Conservation (phyloP, 2,888 invertebrate species). For the Dolomedes plantarius region DNA sequence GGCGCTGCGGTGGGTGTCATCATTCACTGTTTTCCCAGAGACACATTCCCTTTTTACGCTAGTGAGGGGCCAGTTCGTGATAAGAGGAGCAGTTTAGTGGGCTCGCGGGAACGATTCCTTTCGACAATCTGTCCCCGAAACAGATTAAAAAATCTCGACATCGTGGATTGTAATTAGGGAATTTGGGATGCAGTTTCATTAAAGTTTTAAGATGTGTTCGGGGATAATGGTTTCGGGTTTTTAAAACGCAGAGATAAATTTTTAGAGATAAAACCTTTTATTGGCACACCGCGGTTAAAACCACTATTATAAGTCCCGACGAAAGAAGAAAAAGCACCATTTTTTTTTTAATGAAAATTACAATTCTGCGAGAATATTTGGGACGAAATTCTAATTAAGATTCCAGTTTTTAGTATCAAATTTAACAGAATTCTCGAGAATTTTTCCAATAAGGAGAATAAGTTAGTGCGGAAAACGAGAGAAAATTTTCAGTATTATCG, state of each 20-base stretch:
- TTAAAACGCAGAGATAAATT: conserved; percentile 5
- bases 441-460: no score
- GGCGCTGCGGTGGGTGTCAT: conserved; percentile 60
- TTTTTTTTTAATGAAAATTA: no score
- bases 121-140: conserved; percentile 55
- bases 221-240: conserved; percentile 27
- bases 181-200: conserved; percentile 45
- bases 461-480: no score
- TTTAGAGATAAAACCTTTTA: neutral
- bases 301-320: neutral
- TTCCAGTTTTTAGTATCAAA: no score
- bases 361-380: no score
- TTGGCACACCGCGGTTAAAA: neutral
- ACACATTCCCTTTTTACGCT: conserved; percentile 42
- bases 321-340: neutral
- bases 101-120: conserved; percentile 38
- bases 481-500: no score
- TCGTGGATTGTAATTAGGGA: conserved; percentile 51
- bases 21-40: conserved; percentile 41
- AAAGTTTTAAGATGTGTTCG: conserved; percentile 52
- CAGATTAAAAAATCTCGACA: conserved; percentile 53
- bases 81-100: conserved; percentile 49
- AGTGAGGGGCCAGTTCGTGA: conserved; percentile 20
- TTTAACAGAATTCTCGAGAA: no score
- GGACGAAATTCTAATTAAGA: no score